Percentiles rank a stretch among this genome's conserved stretches.
Conservation (phyloP, 2,113 vertebrate genomes). For the Dipodomys merriami region DNA sequence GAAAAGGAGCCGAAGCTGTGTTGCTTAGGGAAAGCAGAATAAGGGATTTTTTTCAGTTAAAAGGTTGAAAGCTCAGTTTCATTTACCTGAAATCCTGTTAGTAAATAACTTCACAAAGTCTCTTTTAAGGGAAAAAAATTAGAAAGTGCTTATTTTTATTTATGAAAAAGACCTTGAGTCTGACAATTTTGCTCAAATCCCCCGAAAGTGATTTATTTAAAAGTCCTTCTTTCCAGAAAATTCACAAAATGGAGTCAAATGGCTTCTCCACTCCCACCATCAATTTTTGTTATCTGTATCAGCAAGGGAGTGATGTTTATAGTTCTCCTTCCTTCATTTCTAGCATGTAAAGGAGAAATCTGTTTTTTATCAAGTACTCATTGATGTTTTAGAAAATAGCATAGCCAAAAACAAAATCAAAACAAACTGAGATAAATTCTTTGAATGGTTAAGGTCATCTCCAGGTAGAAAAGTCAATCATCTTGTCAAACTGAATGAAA, state of each 20-base stretch:
- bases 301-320: slow-evolving; percentile 61
- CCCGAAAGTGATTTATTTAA: slow-evolving; percentile 71
- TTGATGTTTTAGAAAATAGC: slow-evolving; percentile 48
- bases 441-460: slow-evolving; percentile 33
- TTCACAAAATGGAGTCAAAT: slow-evolving; percentile 69
- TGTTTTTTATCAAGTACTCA: slow-evolving; percentile 72
- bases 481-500: neutral
- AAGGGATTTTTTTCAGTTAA: neutral
- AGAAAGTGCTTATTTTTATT: neutral
- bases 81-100: slow-evolving; percentile 19
- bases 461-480: slow-evolving; percentile 6
- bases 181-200: slow-evolving; percentile 57
- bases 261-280: slow-evolving; percentile 55
- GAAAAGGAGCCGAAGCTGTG: too few species aligned
- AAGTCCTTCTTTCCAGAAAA: slow-evolving; percentile 59
- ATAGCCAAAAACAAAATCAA: slow-evolving; percentile 28
- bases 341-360: slow-evolving; percentile 59
- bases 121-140: neutral
- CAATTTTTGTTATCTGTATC: slow-evolving; percentile 70
- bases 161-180: slow-evolving; percentile 2
- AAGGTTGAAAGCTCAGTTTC: neutral
- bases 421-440: slow-evolving; percentile 41
- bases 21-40: neutral
- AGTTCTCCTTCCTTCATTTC: slow-evolving; percentile 9
- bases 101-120: slow-evolving; percentile 48